Evolutionary conservation across 2,113 vertebrate genomes (phyloP).

Genomic region (Lagopus muta): DNA sequence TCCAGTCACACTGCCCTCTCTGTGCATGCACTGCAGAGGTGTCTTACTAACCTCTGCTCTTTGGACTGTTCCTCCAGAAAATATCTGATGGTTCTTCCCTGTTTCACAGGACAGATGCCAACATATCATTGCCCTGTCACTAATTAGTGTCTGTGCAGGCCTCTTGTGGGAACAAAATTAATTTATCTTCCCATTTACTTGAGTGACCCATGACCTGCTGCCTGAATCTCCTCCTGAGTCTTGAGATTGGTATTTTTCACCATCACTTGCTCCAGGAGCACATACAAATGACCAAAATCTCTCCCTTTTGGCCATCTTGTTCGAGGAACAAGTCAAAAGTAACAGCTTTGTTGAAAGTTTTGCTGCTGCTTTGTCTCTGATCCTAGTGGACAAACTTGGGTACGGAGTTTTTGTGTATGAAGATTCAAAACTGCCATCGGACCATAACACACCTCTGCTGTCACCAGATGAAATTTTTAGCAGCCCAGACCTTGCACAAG

Average conservation of each 20-base stretch:
- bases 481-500: background rate
- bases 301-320: background rate
- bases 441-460: background rate
- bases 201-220: background rate
- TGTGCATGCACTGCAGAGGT: background rate
- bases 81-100: background rate
- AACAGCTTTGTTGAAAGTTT: background rate
- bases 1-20: fast-evolving
- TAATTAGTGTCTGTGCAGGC: background rate
- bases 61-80: background rate
- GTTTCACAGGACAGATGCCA: background rate
- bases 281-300: background rate
- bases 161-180: background rate
- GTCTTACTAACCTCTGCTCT: background rate
- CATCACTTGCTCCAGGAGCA: background rate
- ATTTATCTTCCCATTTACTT: background rate
- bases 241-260: background rate
- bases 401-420: background rate
- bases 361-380: background rate
- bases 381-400: background rate
- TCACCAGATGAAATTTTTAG: background rate
- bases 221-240: background rate
- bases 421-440: background rate
- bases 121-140: background rate
- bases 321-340: background rate